Evolutionary conservation across 2,797 vertebrate genomes (phyloP).

Genomic region (Champsocephalus esox): DNA sequence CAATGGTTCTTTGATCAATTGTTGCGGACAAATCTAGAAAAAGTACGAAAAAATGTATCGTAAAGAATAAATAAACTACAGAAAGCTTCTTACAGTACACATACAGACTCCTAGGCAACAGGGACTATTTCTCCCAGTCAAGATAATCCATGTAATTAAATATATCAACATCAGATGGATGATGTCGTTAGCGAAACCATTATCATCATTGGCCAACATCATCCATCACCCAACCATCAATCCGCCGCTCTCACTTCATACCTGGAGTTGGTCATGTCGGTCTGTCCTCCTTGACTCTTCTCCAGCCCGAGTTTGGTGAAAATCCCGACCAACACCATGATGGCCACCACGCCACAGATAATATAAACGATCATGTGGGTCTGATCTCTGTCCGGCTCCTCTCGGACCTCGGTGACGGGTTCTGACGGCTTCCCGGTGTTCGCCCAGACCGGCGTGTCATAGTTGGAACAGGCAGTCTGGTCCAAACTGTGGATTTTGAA

Average conservation of each 20-base stretch:
- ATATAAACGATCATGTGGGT: constrained; percentile 98
- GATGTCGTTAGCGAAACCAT: too few species aligned
- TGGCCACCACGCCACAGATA: constrained; percentile 96
- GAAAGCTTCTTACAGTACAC: not conserved
- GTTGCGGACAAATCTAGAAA: too few species aligned
- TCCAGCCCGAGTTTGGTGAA: constrained; percentile 95
- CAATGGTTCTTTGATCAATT: too few species aligned
- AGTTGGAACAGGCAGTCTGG: constrained; percentile 97
- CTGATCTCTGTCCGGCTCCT: constrained; percentile 90
- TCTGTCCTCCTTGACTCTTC: constrained; percentile 91
- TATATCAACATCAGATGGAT: not conserved
- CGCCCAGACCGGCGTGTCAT: constrained; percentile 96
- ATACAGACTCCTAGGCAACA: too few species aligned
- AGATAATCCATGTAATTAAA: not conserved
- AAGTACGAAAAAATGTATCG: too few species aligned
- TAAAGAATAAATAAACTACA: not conserved
- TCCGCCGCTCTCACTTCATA: constrained; percentile 67
- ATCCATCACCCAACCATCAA: not conserved
- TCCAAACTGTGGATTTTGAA: constrained; percentile 93
- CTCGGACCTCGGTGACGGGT: constrained; percentile 88
- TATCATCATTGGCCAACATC: not conserved
- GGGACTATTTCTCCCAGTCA: not conserved
- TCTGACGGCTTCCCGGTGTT: constrained; percentile 90
- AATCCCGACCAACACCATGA: constrained; percentile 95
- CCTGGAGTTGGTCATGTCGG: constrained; percentile 95